Evolutionary conservation across 2,888 invertebrate genomes (phyloP).

Genomic region (Tiliacea citrago): DNA sequence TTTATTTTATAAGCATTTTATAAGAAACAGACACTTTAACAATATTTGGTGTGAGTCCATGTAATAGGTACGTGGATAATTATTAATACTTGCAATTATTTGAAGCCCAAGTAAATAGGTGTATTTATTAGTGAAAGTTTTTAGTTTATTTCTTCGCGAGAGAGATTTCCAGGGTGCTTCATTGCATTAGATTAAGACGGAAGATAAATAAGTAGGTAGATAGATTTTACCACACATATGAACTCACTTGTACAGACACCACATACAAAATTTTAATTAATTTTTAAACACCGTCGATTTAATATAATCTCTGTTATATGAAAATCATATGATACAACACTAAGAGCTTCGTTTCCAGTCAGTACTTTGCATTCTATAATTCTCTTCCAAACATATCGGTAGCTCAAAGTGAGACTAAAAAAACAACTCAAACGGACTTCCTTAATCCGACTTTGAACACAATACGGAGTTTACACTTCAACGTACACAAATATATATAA

Average conservation of each 20-base stretch:
- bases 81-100: no score
- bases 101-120: no score
- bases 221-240: neutral
- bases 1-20: no score
- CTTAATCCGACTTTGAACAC: constrained; percentile 79
- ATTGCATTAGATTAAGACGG: neutral
- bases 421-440: constrained; percentile 60
- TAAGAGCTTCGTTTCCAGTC: neutral
- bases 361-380: neutral
- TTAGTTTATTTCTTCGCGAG: neutral
- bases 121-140: neutral
- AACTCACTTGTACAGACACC: no score
- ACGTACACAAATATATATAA: constrained; percentile 73
- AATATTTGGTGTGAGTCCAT: no score
- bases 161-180: neutral
- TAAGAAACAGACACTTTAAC: no score
- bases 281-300: neutral
- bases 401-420: constrained; percentile 68
- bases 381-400: constrained; percentile 58
- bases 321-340: neutral
- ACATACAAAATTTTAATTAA: neutral
- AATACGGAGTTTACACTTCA: constrained; percentile 84
- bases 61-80: no score
- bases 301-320: neutral
- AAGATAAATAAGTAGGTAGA: neutral